Base-by-base conservation (phyloP, 2,113 vertebrate species). In the Ivindomyrus marchei region DNA sequence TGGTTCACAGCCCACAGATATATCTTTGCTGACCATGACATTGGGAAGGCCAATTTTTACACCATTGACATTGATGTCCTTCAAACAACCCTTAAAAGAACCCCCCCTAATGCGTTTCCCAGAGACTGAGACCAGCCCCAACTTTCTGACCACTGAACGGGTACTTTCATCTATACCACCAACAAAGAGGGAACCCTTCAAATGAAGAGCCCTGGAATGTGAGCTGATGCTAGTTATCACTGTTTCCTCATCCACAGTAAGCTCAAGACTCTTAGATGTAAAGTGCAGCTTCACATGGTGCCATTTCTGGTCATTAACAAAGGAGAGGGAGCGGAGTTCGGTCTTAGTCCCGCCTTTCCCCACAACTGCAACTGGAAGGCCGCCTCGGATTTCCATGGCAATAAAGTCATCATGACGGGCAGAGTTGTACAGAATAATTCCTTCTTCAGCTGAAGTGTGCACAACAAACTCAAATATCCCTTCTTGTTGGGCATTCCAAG, bases 31-130 rank as follows among this genome's bases (percentile, higher is more conserved):
- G 88, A 97, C 95, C 6, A 97, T 52, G 46, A 96, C 95, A 92
- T 95, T 95, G 88, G 95, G 96, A 42, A 99, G 94, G 0, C 97
- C 96, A 88, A 93, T 96, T 77, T 94, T 97, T 80, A 96, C 93
- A 53, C 94, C 91, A 83, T 96, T 97, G 80, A 94, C 90, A 93
- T 95, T 95, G 89, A 98, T 94, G 88, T 96, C 95, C 92, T 93
- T 96, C 83, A 99, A 92, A 92, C 97, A 99, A 86, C 98, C 98
- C 95, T 96, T 98, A 91, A 99, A 97, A 27, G 98, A 99, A 52
- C 95, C 95, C 92, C 97, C 96, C 91, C 93, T 94, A 50, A 94
- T 85, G 15, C 95, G 95, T 90, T 96, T 98, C 84, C 97, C 96
- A 87, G 97, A 96, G 39, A 97, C 92, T 11, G 97, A 97, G 4